These are phyloP conservation scores for Theristicus caerulescens DNA, from an alignment of 2,113 vertebrate genomes.

Conservation along the genomic window DNA sequence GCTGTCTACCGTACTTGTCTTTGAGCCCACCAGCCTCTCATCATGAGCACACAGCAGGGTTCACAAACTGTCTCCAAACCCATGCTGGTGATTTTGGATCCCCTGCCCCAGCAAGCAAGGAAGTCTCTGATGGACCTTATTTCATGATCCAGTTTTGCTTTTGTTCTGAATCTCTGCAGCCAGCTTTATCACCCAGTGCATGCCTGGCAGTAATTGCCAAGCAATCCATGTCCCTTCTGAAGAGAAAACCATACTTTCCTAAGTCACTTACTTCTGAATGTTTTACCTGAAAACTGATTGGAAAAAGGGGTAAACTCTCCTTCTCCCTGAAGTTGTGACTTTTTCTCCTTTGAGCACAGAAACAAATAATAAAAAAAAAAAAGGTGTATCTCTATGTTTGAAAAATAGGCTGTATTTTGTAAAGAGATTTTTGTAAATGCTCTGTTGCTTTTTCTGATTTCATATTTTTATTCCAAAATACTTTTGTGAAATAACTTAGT, in stretches of 20 bases:
- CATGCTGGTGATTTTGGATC: neutral
- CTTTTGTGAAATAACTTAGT: neutral
- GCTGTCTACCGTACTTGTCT: neutral
- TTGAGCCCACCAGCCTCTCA: neutral
- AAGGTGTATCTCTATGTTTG: fast-evolving
- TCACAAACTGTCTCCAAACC: neutral
- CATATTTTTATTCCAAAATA: neutral
- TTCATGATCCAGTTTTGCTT: neutral
- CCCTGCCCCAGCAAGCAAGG: neutral
- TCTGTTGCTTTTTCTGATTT: neutral
- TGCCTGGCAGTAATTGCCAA: neutral
- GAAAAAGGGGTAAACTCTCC: neutral
- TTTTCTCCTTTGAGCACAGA: neutral
- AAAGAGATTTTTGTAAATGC: neutral
- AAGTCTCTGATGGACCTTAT: fast-evolving
- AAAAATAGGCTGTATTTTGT: neutral
- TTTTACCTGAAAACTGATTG: neutral
- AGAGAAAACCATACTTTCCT: neutral
- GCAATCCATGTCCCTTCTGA: neutral
- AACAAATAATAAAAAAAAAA: neutral
- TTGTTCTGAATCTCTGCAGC: neutral
- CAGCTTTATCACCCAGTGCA: neutral
- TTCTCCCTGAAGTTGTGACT: neutral
- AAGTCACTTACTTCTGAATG: neutral
- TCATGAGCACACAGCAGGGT: neutral